Conservation (phyloP, 2,113 vertebrate genomes). For the Microcebus ravelobensis region DNA sequence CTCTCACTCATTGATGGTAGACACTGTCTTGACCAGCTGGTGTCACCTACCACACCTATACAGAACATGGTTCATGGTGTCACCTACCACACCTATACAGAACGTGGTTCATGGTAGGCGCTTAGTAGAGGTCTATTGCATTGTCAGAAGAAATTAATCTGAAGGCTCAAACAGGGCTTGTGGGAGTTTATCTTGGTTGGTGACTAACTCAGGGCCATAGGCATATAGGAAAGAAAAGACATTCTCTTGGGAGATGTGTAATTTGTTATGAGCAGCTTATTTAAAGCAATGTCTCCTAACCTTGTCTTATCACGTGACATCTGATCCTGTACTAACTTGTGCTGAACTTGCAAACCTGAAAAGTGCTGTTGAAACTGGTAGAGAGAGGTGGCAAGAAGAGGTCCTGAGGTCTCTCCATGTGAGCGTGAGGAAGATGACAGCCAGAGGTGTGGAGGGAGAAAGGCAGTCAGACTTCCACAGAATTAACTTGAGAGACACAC, state of each 20-base stretch:
- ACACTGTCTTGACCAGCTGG: not conserved
- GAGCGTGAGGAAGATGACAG: not conserved
- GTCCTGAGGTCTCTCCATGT: not conserved
- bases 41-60: not conserved
- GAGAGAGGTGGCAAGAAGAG: not conserved
- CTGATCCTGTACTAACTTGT: not conserved
- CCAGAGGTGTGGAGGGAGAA: not conserved
- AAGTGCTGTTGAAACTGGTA: not conserved
- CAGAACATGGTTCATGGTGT: not conserved
- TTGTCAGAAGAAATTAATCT: not conserved
- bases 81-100: not conserved
- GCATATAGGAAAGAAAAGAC: not conserved
- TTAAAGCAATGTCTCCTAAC: not conserved
- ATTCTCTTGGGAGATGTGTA: not conserved
- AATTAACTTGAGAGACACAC: not conserved
- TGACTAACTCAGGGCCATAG: not conserved
- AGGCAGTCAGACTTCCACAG: not conserved
- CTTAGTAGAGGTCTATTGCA: not conserved
- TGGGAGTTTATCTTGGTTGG: not conserved
- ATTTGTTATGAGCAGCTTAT: not conserved
- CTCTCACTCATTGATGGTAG: not conserved
- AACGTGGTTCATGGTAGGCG: not conserved
- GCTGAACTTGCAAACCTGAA: not conserved
- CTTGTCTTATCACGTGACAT: not conserved
- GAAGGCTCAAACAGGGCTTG: slow-evolving; percentile 5